phyloP scores from a whole-genome alignment of 2,797 vertebrate species.

The Sarcoramphus papa region DNA sequence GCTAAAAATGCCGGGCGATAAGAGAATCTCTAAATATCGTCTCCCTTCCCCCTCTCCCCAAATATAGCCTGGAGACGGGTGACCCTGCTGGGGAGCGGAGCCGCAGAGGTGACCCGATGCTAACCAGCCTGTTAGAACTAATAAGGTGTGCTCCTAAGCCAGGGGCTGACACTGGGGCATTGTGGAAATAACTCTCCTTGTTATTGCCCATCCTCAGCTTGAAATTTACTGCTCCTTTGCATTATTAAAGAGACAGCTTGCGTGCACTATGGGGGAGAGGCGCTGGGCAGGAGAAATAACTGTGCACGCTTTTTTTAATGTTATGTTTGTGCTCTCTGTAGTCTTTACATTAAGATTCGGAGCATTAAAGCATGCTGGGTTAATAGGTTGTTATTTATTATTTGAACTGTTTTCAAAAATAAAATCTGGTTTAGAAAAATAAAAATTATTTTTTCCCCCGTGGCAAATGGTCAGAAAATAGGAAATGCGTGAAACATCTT shows the following conservation, averaged over 20 bases:
- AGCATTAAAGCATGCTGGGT: conserved; percentile 62
- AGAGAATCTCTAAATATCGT: conserved; percentile 40
- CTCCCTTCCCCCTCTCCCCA: conserved; percentile 71
- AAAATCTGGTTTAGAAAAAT: conserved; percentile 25
- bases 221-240: conserved; percentile 75
- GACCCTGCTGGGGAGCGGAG: conserved; percentile 73
- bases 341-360: conserved; percentile 60
- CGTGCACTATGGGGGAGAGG: conserved; percentile 66
- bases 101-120: conserved; percentile 79
- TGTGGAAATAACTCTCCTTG: conserved; percentile 73
- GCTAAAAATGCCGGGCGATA: conserved; percentile 38
- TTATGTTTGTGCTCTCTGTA: conserved; percentile 62
- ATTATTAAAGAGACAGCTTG: conserved; percentile 76
- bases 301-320: conserved; percentile 71
- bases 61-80: conserved; percentile 73
- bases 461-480: background rate
- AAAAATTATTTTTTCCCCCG: background rate
- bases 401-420: conserved; percentile 43
- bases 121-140: conserved; percentile 83
- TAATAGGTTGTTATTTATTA: conserved; percentile 62
- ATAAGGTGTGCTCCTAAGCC: conserved; percentile 78
- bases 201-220: conserved; percentile 77
- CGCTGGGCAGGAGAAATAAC: conserved; percentile 71
- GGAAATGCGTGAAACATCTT: background rate
- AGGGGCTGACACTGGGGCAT: conserved; percentile 76